Evolutionary conservation across 2,113 vertebrate species (phyloP).

Genomic region (Columba janthina): DNA sequence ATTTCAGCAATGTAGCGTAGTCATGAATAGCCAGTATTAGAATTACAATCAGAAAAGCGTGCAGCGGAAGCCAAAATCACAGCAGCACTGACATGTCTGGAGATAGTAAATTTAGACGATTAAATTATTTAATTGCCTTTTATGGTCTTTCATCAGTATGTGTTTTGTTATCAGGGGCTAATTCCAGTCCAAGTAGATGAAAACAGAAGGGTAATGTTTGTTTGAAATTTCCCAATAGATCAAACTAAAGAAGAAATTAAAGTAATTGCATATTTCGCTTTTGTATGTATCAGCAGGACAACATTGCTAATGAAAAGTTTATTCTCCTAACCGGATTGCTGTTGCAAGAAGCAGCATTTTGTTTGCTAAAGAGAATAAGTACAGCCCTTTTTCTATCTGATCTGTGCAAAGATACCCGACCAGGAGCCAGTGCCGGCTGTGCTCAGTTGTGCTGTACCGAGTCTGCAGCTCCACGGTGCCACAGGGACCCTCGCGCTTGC

Average conservation of each 20-base stretch:
- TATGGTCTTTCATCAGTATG: background rate
- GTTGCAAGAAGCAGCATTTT: background rate
- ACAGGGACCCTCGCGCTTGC: background rate
- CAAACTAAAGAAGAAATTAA: slow-evolving; percentile 17
- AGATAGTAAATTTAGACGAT: slow-evolving; percentile 16
- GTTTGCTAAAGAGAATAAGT: background rate
- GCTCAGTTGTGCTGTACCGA: background rate
- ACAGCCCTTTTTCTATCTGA: background rate
- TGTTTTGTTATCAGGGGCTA: background rate
- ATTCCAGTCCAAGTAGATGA: background rate
- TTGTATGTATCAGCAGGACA: background rate
- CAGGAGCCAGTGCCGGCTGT: accelerated
- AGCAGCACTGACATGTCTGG: background rate
- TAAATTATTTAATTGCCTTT: slow-evolving; percentile 32
- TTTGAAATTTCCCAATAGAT: slow-evolving; percentile 9
- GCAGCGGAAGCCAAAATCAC: background rate
- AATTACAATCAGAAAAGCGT: background rate
- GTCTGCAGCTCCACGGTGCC: background rate
- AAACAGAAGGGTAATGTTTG: background rate
- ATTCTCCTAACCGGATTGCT: background rate
- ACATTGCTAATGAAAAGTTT: background rate
- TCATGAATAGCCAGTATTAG: background rate
- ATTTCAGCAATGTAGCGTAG: background rate
- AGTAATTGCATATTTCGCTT: background rate
- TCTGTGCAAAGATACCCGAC: background rate